Conservation (phyloP, 1,140 invertebrate species). For the Achroia grisella region DNA sequence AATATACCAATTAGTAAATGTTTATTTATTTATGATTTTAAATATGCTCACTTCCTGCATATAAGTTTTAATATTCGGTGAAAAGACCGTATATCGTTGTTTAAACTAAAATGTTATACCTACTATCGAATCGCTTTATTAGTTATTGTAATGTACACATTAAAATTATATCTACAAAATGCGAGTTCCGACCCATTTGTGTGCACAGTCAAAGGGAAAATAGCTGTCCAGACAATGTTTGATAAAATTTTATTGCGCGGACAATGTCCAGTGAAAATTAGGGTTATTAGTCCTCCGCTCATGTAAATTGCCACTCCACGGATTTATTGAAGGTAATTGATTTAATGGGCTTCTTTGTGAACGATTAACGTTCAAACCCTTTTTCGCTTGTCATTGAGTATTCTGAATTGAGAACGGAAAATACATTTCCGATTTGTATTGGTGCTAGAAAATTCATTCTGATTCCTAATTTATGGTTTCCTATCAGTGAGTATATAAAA, state of each 20-base stretch:
- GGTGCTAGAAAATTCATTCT: not conserved
- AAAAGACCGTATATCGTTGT: too few relatives aligned
- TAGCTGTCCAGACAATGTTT: conserved; percentile 40
- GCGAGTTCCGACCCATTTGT: conserved; percentile 10
- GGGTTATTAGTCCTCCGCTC: conserved; percentile 51
- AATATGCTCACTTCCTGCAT: too few relatives aligned
- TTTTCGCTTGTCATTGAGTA: conserved; percentile 3
- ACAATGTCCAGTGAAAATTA: conserved; percentile 54
- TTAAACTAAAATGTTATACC: too few relatives aligned
- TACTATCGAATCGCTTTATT: too few relatives aligned
- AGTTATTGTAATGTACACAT: too few relatives aligned
- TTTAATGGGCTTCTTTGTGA: conserved; percentile 58
- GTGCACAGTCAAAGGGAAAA: conserved; percentile 33
- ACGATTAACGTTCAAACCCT: conserved; percentile 14
- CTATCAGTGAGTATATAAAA: too few relatives aligned
- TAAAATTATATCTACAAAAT: too few relatives aligned
- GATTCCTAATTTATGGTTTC: too few relatives aligned
- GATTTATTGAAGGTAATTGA: conserved; percentile 59
- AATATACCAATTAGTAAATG: too few relatives aligned
- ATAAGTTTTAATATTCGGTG: too few relatives aligned
- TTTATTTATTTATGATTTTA: too few relatives aligned
- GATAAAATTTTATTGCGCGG: conserved; percentile 63
- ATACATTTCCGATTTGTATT: not conserved
- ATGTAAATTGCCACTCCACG: conserved; percentile 49
- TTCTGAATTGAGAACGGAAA: not conserved